Conservation (phyloP, 2,797 vertebrate genomes). For the Hydrophis major region DNA sequence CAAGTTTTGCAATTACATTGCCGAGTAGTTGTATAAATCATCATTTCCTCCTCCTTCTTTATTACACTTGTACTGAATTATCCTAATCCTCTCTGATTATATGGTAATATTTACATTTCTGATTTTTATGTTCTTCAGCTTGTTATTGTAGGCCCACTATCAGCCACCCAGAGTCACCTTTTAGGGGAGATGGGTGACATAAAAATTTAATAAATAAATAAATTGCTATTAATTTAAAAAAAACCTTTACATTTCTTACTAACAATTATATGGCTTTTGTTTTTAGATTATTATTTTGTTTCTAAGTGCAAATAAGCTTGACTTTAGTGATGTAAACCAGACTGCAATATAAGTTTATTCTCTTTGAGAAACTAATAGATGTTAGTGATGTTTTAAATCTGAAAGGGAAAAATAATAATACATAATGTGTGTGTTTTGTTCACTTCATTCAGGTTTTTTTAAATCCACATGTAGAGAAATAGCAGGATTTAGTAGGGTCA, state of each 20-base stretch:
- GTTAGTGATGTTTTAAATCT: conserved; percentile 38
- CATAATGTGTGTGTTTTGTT: conserved; percentile 55
- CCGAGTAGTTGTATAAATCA: neutral
- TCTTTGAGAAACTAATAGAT: conserved; percentile 21
- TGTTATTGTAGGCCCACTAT: neutral
- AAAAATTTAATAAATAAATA: neutral
- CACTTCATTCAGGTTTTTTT: conserved; percentile 57
- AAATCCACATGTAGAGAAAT: conserved; percentile 62
- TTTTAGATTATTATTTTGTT: neutral
- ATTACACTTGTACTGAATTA: neutral
- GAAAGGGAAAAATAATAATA: conserved; percentile 50
- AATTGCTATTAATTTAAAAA: neutral
- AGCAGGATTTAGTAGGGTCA: conserved; percentile 62
- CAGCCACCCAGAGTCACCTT: neutral
- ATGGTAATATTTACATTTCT: neutral
- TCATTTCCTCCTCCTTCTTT: neutral
- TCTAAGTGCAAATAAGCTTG: neutral
- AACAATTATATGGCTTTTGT: neutral
- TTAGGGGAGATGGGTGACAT: neutral
- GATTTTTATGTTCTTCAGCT: neutral
- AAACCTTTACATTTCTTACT: neutral
- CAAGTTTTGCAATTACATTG: neutral
- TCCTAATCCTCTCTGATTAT: neutral
- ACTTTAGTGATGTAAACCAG: neutral
- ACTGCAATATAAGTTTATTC: conserved; percentile 12